Conservation (phyloP, 2,797 vertebrate genomes). For the Phalloptychus januarius region DNA sequence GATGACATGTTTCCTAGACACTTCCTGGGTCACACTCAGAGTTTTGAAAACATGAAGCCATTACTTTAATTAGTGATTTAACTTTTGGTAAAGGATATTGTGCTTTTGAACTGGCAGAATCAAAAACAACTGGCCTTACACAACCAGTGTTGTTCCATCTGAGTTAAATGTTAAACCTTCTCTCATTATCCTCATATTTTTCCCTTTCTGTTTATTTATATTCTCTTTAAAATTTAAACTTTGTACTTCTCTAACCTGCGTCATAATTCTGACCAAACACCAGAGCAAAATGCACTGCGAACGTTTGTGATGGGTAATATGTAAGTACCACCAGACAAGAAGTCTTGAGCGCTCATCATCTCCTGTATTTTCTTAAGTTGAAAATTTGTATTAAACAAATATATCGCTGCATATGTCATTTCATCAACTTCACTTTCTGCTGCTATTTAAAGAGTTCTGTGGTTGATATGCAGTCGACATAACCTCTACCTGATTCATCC, state of each 20-base stretch:
- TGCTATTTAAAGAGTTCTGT: not conserved
- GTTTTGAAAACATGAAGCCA: constrained; percentile 4
- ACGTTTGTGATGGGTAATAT: not conserved
- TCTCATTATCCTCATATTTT: not conserved
- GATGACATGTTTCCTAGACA: not conserved
- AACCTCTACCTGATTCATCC: not conserved
- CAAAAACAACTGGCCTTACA: not conserved
- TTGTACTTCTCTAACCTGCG: not conserved
- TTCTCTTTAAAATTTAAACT: not conserved
- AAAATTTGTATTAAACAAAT: not conserved
- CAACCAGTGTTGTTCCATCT: not conserved
- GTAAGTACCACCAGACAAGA: not conserved
- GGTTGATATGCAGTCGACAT: constrained; percentile 4
- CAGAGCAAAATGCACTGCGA: not conserved
- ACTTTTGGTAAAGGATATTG: not conserved
- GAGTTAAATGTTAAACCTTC: not conserved
- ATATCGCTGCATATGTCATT: not conserved
- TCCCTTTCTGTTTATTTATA: not conserved
- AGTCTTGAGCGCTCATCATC: not conserved
- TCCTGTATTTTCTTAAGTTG: not conserved
- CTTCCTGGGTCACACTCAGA: not conserved
- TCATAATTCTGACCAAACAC: not conserved
- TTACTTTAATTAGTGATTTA: not conserved
- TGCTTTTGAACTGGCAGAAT: not conserved
- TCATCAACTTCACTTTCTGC: not conserved